phyloP scores from a whole-genome alignment of 2,888 invertebrate species.

The Cephonodes hylas region DNA sequence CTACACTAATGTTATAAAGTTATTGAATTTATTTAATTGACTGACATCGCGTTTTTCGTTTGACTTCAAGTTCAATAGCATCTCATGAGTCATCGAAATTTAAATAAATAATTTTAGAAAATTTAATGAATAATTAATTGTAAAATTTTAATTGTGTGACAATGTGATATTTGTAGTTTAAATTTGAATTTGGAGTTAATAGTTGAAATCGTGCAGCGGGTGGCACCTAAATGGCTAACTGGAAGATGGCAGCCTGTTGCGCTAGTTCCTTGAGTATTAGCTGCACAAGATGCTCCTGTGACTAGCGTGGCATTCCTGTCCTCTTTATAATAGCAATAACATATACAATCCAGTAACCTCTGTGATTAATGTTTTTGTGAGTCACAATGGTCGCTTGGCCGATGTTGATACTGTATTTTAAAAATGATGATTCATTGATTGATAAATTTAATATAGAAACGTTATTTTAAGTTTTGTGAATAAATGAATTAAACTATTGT shows the following conservation, averaged over 20 bases:
- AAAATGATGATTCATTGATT: not conserved
- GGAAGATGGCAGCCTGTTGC: not conserved
- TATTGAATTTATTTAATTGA: too few species aligned
- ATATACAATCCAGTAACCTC: too few species aligned
- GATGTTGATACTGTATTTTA: not conserved
- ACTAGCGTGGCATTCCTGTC: not conserved
- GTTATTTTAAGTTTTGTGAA: slow-evolving; percentile 9
- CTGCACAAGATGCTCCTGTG: not conserved
- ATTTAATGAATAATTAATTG: too few species aligned
- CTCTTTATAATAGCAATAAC: too few species aligned
- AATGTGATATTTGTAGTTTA: too few species aligned
- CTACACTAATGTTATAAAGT: too few species aligned
- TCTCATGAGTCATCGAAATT: too few species aligned
- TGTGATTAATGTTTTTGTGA: too few species aligned
- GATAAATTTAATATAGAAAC: not conserved
- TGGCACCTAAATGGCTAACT: not conserved
- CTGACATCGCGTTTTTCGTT: too few species aligned
- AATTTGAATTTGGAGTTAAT: not conserved
- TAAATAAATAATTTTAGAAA: too few species aligned
- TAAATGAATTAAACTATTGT: not conserved
- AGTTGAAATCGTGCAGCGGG: not conserved
- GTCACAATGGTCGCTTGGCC: not conserved
- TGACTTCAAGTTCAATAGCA: too few species aligned
- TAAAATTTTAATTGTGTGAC: too few species aligned
- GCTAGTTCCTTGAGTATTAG: not conserved